phyloP scores from a whole-genome alignment of 2,113 vertebrate genomes.

The Neolamprologus ventralis region DNA sequence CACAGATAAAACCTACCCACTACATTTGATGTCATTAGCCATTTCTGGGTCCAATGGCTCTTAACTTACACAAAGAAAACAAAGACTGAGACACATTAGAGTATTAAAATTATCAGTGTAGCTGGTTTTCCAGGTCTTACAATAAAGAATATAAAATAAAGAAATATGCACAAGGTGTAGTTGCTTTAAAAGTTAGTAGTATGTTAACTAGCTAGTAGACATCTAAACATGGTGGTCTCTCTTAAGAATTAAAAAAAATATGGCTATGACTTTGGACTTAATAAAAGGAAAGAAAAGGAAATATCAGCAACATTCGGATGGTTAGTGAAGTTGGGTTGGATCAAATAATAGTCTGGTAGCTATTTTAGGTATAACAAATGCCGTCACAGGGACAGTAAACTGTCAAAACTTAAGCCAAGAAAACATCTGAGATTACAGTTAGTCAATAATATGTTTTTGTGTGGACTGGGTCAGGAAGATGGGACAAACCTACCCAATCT shows the following conservation, averaged over 20 bases:
- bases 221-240: not conserved
- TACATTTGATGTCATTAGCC: not conserved
- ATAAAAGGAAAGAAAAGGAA: not conserved
- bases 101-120: not conserved
- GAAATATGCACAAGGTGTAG: not conserved
- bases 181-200: not conserved
- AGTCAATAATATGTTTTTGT: not conserved
- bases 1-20: not conserved
- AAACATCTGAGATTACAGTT: not conserved
- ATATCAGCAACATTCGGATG: not conserved
- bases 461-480: not conserved
- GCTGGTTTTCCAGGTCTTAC: not conserved
- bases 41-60: not conserved
- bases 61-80: not conserved
- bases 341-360: not conserved
- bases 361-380: not conserved
- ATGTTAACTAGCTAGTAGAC: not conserved
- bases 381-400: not conserved
- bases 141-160: not conserved
- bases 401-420: not conserved
- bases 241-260: not conserved
- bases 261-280: not conserved
- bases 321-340: not conserved
- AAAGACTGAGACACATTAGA: not conserved
- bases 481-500: not conserved